These are phyloP conservation scores for Poeciliopsis infans DNA, from an alignment of 2,797 vertebrate species.

Conservation along the genomic window DNA sequence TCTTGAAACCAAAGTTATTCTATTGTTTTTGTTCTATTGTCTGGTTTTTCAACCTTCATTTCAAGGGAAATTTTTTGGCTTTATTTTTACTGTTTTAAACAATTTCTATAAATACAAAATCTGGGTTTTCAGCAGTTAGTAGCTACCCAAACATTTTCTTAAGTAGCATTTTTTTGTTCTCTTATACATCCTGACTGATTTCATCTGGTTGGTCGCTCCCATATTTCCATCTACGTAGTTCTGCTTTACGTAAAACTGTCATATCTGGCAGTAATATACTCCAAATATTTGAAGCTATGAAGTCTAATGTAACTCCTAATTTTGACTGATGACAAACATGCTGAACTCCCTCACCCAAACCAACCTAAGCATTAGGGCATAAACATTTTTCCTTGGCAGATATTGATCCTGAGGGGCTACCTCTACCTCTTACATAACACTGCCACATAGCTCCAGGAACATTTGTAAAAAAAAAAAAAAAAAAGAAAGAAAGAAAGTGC, in stretches of 20 bases:
- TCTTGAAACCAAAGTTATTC: constrained; percentile 41
- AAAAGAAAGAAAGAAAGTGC: constrained; percentile 4
- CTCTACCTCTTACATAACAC: constrained; percentile 40
- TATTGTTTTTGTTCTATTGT: constrained; percentile 61
- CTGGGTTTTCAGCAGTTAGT: not conserved
- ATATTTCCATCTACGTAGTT: constrained; percentile 37
- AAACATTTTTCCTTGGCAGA: constrained; percentile 51
- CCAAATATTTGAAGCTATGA: constrained; percentile 39
- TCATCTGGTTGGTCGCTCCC: constrained; percentile 24
- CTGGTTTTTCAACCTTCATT: constrained; percentile 50
- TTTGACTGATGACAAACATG: constrained; percentile 57
- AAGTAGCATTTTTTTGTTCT: not conserved
- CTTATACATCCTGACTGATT: constrained; percentile 24
- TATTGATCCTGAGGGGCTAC: constrained; percentile 42
- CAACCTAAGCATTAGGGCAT: constrained; percentile 34
- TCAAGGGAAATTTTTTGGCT: constrained; percentile 59
- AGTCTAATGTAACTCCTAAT: constrained; percentile 41
- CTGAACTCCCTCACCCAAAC: constrained; percentile 32
- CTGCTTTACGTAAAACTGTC: constrained; percentile 29
- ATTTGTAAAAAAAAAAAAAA: constrained; percentile 24
- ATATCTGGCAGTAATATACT: constrained; percentile 33
- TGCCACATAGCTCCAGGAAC: constrained; percentile 39
- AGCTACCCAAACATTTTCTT: not conserved
- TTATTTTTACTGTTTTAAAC: constrained; percentile 2
- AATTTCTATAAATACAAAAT: not conserved